Evolutionary conservation across 2,888 invertebrate species (phyloP), one percentile per base, ranked within the genome.

Genomic region (Acanthosepion lycidas): DNA sequence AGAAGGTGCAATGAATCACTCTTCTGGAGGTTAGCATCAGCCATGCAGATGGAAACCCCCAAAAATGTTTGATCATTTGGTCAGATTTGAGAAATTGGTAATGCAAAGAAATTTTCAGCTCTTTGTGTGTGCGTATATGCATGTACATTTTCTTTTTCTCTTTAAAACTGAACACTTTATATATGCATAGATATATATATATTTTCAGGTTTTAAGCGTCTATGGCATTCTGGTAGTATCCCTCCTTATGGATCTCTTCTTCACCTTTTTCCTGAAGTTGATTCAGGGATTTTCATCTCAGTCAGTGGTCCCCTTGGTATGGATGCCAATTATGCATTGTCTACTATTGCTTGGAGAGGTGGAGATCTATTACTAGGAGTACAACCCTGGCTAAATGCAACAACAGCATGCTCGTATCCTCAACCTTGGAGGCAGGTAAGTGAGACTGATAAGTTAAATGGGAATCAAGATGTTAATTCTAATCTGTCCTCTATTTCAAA

Each of bases 181-280:
- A 59, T 59, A 23, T 5, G 23, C 23, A 55, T 55, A 55, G n/a
- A n/a, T n/a, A 28, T 8, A 78, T 92, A 92, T 92, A 51, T 93
- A 26, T 5, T 96, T 95, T 15, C 95, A 97, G 97, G 97, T 55
- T 97, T 96, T 95, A 96, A 95, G 91, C 96, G 96, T 94, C 93
- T 97, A 15, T 97, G 97, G 96, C 97, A 97, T 95, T 97, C 97
- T 5, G 97, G 97, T 6, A 96, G 97, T 26, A 96, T 97, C 12
- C 96, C 96, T 9, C 96, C 97, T 42, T 97, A 97, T 95, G 96
- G 97, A 59, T 96, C 97, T 9, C 95, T 96, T 55, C 95, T 97
- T 26, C 97, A 97, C 96, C 95, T 97, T 59, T 96, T 96, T 94
- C 97, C 97, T 0, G 97, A 97, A 78, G 95, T 96, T 91, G 95